phyloP scores from a whole-genome alignment of 37 sponge, comb jelly and placozoan genomes.

The Spongilla lacustris region DNA sequence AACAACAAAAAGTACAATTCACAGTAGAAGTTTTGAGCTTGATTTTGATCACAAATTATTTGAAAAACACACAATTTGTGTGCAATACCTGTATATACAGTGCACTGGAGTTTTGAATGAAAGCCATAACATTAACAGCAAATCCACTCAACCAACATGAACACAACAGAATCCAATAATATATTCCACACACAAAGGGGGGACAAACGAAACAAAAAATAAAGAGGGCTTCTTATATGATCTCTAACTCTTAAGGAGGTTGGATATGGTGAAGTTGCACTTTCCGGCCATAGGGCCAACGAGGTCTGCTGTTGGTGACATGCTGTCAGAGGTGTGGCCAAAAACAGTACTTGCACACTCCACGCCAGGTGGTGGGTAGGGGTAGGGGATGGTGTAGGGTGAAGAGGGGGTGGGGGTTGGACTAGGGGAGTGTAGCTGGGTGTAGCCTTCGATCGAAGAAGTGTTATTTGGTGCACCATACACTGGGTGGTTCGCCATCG shows the following conservation, averaged over 20 bases:
- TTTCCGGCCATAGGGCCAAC: constrained; percentile 26
- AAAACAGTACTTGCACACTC: constrained; percentile 38
- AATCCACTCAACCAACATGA: too few relatives aligned
- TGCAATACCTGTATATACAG: too few relatives aligned
- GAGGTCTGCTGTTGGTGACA: constrained; percentile 2
- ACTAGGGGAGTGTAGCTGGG: constrained; percentile 16
- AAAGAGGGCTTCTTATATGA: neutral
- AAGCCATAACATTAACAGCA: too few relatives aligned
- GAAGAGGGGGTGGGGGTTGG: neutral
- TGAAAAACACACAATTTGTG: too few relatives aligned
- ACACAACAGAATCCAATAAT: neutral
- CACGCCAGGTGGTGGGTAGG: neutral
- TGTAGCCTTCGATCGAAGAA: neutral
- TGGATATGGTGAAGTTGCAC: constrained; percentile 74
- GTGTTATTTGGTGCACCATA: neutral
- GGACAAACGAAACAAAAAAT: neutral
- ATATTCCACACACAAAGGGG: neutral
- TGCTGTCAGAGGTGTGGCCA: constrained; percentile 6
- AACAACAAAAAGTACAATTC: neutral
- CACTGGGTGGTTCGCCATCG: neutral
- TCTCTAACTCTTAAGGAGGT: constrained; percentile 41
- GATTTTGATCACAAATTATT: too few relatives aligned
- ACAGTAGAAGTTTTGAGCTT: neutral
- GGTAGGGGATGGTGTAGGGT: neutral
- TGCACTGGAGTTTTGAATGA: too few relatives aligned